Percentiles rank a stretch among this genome's conserved stretches.
phyloP scores from a whole-genome alignment of 30 jellyfish, hydroid and myxozoan species.

The Chironex yamaguchii region DNA sequence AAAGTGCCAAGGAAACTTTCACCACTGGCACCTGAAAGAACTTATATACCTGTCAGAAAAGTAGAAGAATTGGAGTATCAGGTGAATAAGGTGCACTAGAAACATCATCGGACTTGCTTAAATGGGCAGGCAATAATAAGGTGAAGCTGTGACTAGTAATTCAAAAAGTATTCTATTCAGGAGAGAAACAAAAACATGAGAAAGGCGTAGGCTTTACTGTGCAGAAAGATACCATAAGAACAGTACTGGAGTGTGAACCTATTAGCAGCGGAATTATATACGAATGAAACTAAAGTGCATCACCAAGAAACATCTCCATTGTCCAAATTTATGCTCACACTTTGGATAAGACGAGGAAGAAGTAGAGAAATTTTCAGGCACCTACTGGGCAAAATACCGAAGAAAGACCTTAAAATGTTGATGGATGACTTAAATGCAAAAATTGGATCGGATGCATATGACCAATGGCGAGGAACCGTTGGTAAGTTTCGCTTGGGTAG shows the following conservation, averaged over 20 bases:
- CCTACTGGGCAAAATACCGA: background rate
- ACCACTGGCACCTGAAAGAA: too few species aligned
- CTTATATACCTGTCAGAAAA: too few species aligned
- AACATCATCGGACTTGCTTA: too few species aligned
- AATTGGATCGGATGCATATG: slow-evolving; percentile 31
- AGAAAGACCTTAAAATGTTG: background rate
- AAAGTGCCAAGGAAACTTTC: too few species aligned
- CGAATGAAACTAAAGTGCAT: background rate
- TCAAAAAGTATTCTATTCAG: too few species aligned
- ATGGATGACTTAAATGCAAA: slow-evolving; percentile 38
- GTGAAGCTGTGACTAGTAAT: too few species aligned
- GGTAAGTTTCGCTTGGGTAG: slow-evolving; percentile 12
- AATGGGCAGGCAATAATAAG: too few species aligned
- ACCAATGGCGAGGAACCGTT: slow-evolving; percentile 11
- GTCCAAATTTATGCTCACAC: slow-evolving; percentile 42
- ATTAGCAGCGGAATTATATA: background rate
- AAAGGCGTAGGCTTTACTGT: slow-evolving; percentile 27
- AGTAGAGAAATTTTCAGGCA: too few species aligned
- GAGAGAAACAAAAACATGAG: slow-evolving; percentile 5
- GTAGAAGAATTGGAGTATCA: too few species aligned
- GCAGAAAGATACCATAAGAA: background rate
- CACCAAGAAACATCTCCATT: slow-evolving; percentile 15
- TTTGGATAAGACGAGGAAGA: too few species aligned
- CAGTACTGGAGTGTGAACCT: slow-evolving; percentile 27
- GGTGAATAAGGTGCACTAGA: too few species aligned